Conservation (phyloP, 2,113 vertebrate species). For the Burhinus oedicnemus region DNA sequence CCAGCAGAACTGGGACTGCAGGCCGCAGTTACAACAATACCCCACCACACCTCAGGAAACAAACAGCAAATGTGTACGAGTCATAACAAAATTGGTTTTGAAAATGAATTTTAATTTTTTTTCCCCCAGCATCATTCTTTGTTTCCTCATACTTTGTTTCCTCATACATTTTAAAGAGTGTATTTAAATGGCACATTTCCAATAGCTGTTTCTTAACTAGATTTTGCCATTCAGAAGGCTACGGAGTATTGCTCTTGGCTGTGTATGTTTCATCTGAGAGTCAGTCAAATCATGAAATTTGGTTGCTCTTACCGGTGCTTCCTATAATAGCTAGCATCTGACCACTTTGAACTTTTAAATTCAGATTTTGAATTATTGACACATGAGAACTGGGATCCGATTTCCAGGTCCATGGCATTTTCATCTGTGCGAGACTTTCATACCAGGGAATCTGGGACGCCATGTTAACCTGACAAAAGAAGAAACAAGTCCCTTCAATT, state of each 20-base stretch:
- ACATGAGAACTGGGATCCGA: conserved; percentile 64
- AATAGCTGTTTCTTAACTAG: background rate
- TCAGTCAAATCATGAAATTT: background rate
- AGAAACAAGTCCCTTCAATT: background rate
- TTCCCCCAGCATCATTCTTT: background rate
- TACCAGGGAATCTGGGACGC: conserved; percentile 93
- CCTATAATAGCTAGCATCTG: conserved; percentile 96
- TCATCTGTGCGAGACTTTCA: conserved; percentile 87
- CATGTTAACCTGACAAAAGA: conserved; percentile 80
- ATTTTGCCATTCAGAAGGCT: background rate
- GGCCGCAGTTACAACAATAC: background rate
- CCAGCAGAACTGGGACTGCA: background rate
- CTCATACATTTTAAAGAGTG: background rate
- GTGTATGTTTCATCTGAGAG: background rate
- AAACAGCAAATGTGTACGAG: background rate
- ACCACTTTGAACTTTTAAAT: conserved; percentile 87
- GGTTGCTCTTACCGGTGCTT: conserved; percentile 85
- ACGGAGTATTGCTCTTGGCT: background rate
- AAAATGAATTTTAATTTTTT: background rate
- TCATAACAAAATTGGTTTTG: background rate
- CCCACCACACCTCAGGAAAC: background rate
- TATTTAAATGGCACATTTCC: background rate
- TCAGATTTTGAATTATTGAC: conserved; percentile 85
- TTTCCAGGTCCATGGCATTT: conserved; percentile 85
- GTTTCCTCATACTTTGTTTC: background rate